Evolutionary conservation across 2,888 invertebrate species (phyloP).

Genomic region (Coecobrya sp.): DNA sequence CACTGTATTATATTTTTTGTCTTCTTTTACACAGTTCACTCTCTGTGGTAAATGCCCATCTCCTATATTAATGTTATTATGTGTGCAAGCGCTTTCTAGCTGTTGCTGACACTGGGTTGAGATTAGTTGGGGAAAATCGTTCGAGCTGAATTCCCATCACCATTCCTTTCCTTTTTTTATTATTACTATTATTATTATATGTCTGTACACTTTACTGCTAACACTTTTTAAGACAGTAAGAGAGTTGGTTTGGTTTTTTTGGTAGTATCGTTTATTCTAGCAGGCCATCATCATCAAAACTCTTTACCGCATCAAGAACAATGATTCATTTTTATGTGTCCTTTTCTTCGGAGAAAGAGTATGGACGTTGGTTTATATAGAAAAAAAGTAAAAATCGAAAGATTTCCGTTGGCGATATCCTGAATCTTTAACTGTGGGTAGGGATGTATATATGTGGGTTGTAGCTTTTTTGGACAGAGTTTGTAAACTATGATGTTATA

Average conservation of each 20-base stretch:
- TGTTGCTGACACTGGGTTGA: conserved; percentile 62
- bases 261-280: conserved; percentile 1
- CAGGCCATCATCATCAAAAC: not conserved
- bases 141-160: conserved; percentile 66
- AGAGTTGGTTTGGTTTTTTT: too few species aligned
- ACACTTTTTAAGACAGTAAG: not conserved
- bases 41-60: conserved; percentile 62
- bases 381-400: not conserved
- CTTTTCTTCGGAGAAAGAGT: not conserved
- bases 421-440: too few species aligned
- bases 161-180: conserved; percentile 39
- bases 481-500: too few species aligned
- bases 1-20: conserved; percentile 61
- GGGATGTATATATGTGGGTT: too few species aligned
- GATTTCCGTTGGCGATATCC: not conserved
- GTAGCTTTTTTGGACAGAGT: too few species aligned
- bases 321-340: conserved; percentile 25
- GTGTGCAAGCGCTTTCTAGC: conserved; percentile 47
- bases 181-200: conserved; percentile 18
- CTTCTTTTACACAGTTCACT: conserved; percentile 67
- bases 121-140: conserved; percentile 61
- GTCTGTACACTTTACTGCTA: conserved; percentile 10
- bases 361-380: too few species aligned
- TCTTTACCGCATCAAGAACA: not conserved
- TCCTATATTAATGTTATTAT: conserved; percentile 65